Conservation (phyloP, 2,888 invertebrate species). For the Priocnemis perturbator region DNA sequence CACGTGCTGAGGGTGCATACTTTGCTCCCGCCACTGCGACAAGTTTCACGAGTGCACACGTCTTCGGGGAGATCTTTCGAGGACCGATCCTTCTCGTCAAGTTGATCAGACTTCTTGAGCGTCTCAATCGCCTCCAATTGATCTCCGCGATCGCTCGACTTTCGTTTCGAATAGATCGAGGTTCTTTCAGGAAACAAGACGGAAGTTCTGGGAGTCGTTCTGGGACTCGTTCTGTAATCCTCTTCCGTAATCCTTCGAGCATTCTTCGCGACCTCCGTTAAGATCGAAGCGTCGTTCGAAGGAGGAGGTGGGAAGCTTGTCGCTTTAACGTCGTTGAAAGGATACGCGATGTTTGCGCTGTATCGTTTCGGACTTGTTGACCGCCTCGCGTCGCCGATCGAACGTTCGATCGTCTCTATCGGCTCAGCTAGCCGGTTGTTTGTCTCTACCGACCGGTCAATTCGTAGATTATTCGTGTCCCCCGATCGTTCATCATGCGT, state of each 20-base stretch:
- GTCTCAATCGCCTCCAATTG: not conserved
- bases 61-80: not conserved
- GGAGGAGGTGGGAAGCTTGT: conserved; percentile 27
- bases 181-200: no score
- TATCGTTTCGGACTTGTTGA: not conserved
- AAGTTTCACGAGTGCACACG: conserved; percentile 24
- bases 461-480: no score
- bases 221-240: no score
- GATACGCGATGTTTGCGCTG: conserved; percentile 16
- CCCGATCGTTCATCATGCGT: no score
- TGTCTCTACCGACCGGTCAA: no score
- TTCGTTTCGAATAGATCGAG: not conserved
- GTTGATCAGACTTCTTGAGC: not conserved
- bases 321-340: conserved; percentile 27
- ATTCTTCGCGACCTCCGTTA: conserved; percentile 11
- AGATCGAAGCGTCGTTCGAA: conserved; percentile 23
- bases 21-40: not conserved
- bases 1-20: conserved; percentile 9
- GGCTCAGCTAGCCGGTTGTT: no score
- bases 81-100: conserved; percentile 14
- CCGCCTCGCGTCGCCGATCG: no score
- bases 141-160: not conserved
- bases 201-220: no score
- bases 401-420: no score
- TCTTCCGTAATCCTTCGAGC: no score